Evolutionary conservation across 2,888 invertebrate species (phyloP).

Genomic region (Patella ulyssiponensis): DNA sequence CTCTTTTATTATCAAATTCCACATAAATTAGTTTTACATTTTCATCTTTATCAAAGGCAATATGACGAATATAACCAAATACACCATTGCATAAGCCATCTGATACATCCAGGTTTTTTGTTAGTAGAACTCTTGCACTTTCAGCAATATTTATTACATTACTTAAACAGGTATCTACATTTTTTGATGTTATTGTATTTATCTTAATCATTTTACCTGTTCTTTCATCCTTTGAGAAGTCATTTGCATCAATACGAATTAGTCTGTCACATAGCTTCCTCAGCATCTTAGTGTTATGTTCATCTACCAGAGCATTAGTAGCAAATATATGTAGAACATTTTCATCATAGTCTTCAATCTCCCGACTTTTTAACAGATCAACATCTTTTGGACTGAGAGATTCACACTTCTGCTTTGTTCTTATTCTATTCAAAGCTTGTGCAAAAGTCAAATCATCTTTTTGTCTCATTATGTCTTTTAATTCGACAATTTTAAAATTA

Average conservation of each 20-base stretch:
- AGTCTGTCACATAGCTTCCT: background rate
- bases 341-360: background rate
- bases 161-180: background rate
- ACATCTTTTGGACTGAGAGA: constrained; percentile 4
- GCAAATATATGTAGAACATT: constrained; percentile 17
- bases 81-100: constrained; percentile 27
- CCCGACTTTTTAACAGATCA: background rate
- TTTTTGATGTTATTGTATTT: background rate
- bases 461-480: constrained; percentile 18
- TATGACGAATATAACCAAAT: constrained; percentile 16
- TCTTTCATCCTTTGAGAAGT: constrained; percentile 10
- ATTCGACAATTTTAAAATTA: constrained; percentile 25
- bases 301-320: constrained; percentile 17
- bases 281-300: constrained; percentile 2
- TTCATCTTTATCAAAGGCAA: background rate
- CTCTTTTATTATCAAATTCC: constrained; percentile 18
- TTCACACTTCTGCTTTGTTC: constrained; percentile 1
- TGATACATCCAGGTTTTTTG: constrained; percentile 19
- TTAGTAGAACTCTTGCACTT: constrained; percentile 24
- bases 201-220: constrained; percentile 12
- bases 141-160: constrained; percentile 4
- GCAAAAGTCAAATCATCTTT: constrained; percentile 15
- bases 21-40: background rate
- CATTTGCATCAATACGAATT: constrained; percentile 10
- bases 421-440: constrained; percentile 15